phyloP scores from a whole-genome alignment of 1,140 invertebrate species.

The Ceratina calcarata region DNA sequence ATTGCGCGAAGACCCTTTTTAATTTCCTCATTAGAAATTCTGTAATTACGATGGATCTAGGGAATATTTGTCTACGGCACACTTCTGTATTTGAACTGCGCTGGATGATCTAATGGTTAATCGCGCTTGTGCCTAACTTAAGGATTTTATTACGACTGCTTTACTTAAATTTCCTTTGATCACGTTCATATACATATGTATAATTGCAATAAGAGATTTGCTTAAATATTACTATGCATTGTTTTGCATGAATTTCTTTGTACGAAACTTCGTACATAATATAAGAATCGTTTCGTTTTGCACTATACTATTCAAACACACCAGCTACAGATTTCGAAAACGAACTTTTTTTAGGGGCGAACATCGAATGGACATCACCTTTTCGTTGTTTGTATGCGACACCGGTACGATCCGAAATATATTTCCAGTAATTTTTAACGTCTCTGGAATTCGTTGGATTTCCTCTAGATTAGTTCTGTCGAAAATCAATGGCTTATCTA shows the following conservation, averaged over 20 bases:
- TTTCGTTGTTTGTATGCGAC: no score
- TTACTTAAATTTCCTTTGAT: no score
- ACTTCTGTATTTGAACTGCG: background rate
- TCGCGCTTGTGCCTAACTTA: background rate
- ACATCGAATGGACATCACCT: background rate
- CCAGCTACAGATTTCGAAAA: no score
- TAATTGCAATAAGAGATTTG: no score
- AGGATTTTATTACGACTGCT: background rate
- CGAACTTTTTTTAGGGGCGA: no score
- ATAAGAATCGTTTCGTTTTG: no score
- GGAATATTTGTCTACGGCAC: background rate
- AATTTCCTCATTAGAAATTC: constrained; percentile 50
- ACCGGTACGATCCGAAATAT: background rate
- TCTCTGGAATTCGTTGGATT: background rate
- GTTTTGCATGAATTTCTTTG: no score
- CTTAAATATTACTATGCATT: no score
- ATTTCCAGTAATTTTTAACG: background rate
- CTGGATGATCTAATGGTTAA: background rate
- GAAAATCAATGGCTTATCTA: constrained; percentile 47
- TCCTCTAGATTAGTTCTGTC: constrained; percentile 1
- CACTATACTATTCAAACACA: no score
- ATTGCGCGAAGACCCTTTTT: constrained; percentile 21
- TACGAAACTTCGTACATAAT: no score
- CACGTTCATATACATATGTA: no score
- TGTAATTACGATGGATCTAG: constrained; percentile 40